phyloP scores from a whole-genome alignment of 2,113 vertebrate species.

The Cinclus mexicanus region DNA sequence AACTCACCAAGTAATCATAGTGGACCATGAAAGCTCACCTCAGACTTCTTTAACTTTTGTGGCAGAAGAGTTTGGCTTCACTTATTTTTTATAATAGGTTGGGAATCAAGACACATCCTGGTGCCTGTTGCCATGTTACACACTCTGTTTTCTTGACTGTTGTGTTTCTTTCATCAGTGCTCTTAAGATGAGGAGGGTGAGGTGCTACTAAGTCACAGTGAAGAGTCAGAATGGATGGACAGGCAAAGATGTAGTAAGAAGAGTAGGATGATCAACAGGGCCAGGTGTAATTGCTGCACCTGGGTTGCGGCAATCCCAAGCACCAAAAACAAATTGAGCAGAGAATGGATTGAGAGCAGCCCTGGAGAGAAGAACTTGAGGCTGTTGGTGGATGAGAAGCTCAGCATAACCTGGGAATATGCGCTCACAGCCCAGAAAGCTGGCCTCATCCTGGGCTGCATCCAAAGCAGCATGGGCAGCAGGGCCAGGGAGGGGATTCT shows the following conservation, averaged over 20 bases:
- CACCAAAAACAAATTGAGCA: rapidly evolving
- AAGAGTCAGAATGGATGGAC: background rate
- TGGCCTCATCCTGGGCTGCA: background rate
- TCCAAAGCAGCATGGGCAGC: background rate
- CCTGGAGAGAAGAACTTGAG: background rate
- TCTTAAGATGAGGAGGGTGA: background rate
- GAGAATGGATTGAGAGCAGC: background rate
- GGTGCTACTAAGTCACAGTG: background rate
- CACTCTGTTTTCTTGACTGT: rapidly evolving
- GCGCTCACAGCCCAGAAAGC: background rate
- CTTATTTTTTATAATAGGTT: background rate
- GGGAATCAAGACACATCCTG: background rate
- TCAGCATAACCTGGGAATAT: background rate
- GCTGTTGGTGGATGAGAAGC: background rate
- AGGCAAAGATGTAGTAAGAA: background rate
- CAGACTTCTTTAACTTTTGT: background rate
- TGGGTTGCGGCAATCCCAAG: background rate
- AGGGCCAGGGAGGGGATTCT: background rate
- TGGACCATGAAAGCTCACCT: background rate
- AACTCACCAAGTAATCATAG: background rate
- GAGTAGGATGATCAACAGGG: background rate
- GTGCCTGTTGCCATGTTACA: background rate
- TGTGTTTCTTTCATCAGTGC: background rate
- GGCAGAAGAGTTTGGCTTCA: background rate
- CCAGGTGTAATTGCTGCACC: background rate